Percentiles rank a stretch among this genome's conserved stretches.
Evolutionary conservation across 1,140 invertebrate genomes (phyloP).

Genomic region (Diachasmimorpha longicaudata): DNA sequence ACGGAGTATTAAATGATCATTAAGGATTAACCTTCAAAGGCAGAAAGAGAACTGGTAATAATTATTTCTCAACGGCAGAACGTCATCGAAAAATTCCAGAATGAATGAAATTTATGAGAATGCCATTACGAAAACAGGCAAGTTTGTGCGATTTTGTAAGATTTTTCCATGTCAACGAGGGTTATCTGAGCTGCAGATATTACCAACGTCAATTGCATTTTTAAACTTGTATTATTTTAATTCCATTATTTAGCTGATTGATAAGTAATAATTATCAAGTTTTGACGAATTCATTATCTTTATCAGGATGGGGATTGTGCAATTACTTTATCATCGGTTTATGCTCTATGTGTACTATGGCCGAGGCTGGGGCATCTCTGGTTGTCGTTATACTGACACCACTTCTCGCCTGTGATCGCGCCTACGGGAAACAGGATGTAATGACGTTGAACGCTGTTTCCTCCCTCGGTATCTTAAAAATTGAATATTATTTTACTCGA

Average conservation of each 20-base stretch:
- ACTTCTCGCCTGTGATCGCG: conserved; percentile 41
- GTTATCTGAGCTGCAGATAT: no score
- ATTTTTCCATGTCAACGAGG: no score
- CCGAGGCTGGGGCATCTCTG: conserved; percentile 38
- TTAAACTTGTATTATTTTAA: not conserved
- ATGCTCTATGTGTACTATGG: conserved; percentile 38
- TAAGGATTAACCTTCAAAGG: not conserved
- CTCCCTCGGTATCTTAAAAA: conserved; percentile 33
- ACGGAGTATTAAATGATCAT: not conserved
- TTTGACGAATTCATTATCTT: not conserved
- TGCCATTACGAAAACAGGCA: conserved; percentile 38
- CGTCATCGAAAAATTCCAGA: not conserved
- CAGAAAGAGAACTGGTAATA: not conserved
- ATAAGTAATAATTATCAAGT: not conserved
- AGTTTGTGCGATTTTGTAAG: not conserved
- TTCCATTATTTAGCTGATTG: not conserved
- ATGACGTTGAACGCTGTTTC: conserved; percentile 30
- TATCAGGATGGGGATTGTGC: conserved; percentile 43
- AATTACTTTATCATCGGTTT: conserved; percentile 38
- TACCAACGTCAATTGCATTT: not conserved
- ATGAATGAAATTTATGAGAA: conserved; percentile 39
- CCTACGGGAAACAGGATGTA: conserved; percentile 27
- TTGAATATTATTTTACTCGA: not conserved
- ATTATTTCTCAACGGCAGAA: not conserved
- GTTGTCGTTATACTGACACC: conserved; percentile 34